A percentile compares a stretch with the other conserved stretches of the same genome.
These are phyloP conservation scores for Drosophila elegans DNA, from an alignment of 1,140 invertebrate genomes.

Conservation along the genomic window DNA sequence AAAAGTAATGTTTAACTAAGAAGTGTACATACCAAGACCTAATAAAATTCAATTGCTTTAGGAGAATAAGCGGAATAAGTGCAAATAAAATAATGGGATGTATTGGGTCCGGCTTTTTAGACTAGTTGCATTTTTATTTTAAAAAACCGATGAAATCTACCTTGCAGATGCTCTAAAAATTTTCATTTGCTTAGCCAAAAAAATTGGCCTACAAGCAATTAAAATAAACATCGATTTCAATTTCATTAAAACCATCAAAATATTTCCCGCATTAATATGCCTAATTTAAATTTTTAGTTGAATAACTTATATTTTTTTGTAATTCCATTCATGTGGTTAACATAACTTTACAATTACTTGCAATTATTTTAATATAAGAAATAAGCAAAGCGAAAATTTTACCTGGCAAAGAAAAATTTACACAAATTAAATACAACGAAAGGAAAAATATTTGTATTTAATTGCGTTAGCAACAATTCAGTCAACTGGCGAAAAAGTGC, in stretches of 20 bases:
- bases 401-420: conserved; percentile 43
- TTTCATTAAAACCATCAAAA: not conserved
- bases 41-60: no score
- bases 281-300: not conserved
- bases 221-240: conserved; percentile 2
- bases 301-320: not conserved
- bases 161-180: not conserved
- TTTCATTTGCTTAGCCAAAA: not conserved
- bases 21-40: no score
- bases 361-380: conserved; percentile 56
- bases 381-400: conserved; percentile 17
- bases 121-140: no score
- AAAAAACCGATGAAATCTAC: no score
- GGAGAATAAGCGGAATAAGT: no score
- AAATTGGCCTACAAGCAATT: no score
- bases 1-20: no score
- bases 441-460: conserved; percentile 69
- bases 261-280: conserved; percentile 7
- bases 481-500: conserved; percentile 34
- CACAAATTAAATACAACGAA: conserved; percentile 62
- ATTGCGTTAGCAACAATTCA: conserved; percentile 76
- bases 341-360: conserved; percentile 45
- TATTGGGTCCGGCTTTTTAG: no score
- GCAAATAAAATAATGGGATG: no score
- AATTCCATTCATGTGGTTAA: conserved; percentile 36